A percentile compares a stretch with the other conserved stretches of the same genome.
These are phyloP conservation scores for Eidolon dupreanum DNA, from an alignment of 2,797 vertebrate genomes.

Conservation along the genomic window DNA sequence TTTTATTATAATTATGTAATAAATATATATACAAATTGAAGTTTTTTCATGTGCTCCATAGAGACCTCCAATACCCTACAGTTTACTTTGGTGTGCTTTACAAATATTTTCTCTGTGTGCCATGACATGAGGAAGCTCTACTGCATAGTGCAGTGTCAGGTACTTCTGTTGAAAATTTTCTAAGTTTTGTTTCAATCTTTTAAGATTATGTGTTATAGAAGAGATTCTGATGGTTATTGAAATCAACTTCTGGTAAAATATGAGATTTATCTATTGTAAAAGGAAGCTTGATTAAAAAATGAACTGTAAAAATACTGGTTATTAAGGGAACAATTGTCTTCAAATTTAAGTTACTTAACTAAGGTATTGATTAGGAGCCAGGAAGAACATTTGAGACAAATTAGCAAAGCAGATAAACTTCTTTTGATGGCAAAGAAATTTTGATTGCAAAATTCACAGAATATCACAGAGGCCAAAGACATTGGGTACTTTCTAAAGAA, in stretches of 20 bases:
- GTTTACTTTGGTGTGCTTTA: neutral
- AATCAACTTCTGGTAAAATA: slow-evolving; percentile 4
- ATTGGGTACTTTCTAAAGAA: neutral
- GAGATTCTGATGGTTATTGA: neutral
- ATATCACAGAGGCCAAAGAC: neutral
- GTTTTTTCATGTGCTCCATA: neutral
- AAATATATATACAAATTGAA: neutral
- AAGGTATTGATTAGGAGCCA: slow-evolving; percentile 32
- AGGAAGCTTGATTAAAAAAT: slow-evolving; percentile 38
- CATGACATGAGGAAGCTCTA: neutral
- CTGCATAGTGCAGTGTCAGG: neutral
- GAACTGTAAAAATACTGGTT: slow-evolving; percentile 25
- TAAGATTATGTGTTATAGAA: slow-evolving; percentile 6
- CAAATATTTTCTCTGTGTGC: neutral
- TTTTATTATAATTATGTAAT: neutral
- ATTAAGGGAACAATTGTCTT: slow-evolving; percentile 46
- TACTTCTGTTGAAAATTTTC: neutral
- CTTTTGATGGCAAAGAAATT: slow-evolving; percentile 2
- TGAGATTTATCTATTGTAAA: slow-evolving; percentile 8
- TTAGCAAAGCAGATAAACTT: neutral
- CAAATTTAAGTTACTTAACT: slow-evolving; percentile 42
- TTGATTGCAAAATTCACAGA: neutral
- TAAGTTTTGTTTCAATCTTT: slow-evolving; percentile 17
- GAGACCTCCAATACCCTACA: neutral
- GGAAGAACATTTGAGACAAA: neutral